Base-by-base conservation (phyloP, 2,888 invertebrate genomes). In the Oxycera nigricornis region DNA sequence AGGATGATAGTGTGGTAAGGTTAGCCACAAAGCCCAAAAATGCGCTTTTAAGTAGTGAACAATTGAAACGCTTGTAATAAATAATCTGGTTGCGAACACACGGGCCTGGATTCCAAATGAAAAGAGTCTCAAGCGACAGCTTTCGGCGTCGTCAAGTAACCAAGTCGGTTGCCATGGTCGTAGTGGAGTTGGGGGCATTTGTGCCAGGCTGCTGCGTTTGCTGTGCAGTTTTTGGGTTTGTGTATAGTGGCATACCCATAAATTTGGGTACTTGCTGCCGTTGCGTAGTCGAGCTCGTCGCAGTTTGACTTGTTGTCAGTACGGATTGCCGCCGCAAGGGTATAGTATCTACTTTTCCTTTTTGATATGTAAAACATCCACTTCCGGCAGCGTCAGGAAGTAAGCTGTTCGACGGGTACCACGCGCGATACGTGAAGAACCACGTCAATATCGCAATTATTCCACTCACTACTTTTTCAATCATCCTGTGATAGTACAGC, bases 401-500 rank as follows among this genome's bases (percentile, higher is more conserved):
- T 31, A 89, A 78, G 74, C 87, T 86, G 14, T 89, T 88, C 72
- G 90, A 86, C 55, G 88, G 88, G 82, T 90, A 95, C 92, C 93
- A 93, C 79, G 91, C 89, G 76, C 91, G 89, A 83, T 98, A 98
- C 0, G 95, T 95, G 26, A 94, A 86, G 87, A 93, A 96, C 97
- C 97, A 98, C 35, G 94, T 93, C 3, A 92, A 82, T 79, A 96
- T 91, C 9, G 96, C 97, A 80, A 94, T 87, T n/a, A 92, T 87
- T 24, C 95, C 95, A 79, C 95, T 96, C 0, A 95, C 83, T 76
- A 98, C 91, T 83, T 99, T 98, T 83, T 99, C 97, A 28, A 96
- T 90, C 93, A 98, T 94, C 67, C 94, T 93, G 84, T 99, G 99
- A 86, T 97, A 98, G 84, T 98, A 99, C 6, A 98, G 83, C 84